Base-by-base conservation (phyloP, 2,113 vertebrate species). In the Ceratotherium simum region DNA sequence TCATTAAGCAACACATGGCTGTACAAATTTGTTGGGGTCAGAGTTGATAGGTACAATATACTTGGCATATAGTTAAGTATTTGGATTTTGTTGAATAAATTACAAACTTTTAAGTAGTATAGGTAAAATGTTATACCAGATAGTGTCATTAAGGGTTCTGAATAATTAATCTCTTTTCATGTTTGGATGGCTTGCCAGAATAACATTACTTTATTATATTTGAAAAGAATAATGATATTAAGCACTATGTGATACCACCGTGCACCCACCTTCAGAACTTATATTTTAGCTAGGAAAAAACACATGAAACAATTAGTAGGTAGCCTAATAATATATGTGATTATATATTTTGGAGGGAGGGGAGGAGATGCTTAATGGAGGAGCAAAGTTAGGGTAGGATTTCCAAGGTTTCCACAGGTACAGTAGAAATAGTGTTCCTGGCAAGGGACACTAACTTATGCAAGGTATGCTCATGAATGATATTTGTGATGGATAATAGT, bases 51-150 rank as follows among this genome's bases (percentile, higher is more conserved):
- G 46, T 58, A 86, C 36, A 85, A 36, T 62, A 73, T 95, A 29
- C 62, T 27, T 95, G 62, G 62, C 21, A 64, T 36, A 36, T 60
- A 75, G 21, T 93, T 93, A 92, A 76, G 56, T 29, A 89, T 85
- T 97, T 67, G 27, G 79, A 96, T 92, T 87, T 62, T 90, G 12
- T 58, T 94, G 78, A 90, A 67, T 36, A 93, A 93, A 78, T 75
- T 82, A n/a, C 72, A 78, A 78, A 92, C 79, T 82, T 91, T 92
- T 82, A 90, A 88, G 42, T 56, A 90, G 27, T 69, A 36, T 29
- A 91, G 79, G 48, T 87, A 88, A 95, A 95, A 91, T 78, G 21
- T 91, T 78, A 91, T 51, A 51, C n/a, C n/a, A 92, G 67, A 94
- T 60, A 67, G 39, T 69, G 14, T 54, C 39, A 95, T 86, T 75